phyloP scores from a whole-genome alignment of 2,797 vertebrate species.

The Xenentodon cancila region DNA sequence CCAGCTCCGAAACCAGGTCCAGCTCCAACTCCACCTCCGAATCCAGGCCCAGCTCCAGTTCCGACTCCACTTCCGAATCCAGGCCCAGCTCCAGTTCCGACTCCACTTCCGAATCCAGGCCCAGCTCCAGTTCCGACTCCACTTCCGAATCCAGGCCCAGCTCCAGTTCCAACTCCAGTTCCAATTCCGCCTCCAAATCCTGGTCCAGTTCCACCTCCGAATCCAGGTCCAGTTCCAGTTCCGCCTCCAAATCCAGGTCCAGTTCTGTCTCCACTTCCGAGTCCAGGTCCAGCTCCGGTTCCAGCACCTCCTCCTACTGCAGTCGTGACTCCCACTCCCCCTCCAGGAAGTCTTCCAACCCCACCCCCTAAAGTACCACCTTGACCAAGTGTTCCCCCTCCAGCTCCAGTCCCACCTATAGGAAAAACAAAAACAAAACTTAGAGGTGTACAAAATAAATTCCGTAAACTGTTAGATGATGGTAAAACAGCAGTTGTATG shows the following conservation, averaged over 20 bases:
- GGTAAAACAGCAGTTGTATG: not conserved
- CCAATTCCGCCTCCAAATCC: conserved; percentile 38
- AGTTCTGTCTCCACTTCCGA: conserved; percentile 10
- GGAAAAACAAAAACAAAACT: not conserved
- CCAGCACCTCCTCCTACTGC: conserved; percentile 45
- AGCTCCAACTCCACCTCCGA: not conserved
- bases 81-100: not conserved
- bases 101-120: conserved; percentile 21
- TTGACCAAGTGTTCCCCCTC: conserved; percentile 59
- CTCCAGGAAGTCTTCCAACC: conserved; percentile 56
- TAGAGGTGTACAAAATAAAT: not conserved
- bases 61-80: conserved; percentile 4
- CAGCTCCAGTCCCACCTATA: conserved; percentile 58
- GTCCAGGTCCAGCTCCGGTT: conserved; percentile 37
- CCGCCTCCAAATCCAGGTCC: conserved; percentile 35
- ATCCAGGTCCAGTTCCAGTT: conserved; percentile 37
- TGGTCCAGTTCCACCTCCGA: conserved; percentile 5
- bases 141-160: conserved; percentile 12
- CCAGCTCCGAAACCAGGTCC: too few species aligned
- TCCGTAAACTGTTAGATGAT: not conserved
- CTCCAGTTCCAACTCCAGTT: conserved; percentile 23
- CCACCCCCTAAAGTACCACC: conserved; percentile 54
- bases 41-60: not conserved
- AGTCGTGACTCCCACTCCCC: conserved; percentile 44
- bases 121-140: conserved; percentile 19